Evolutionary conservation across 2,113 vertebrate species (phyloP).

Genomic region (Scopus umbretta): DNA sequence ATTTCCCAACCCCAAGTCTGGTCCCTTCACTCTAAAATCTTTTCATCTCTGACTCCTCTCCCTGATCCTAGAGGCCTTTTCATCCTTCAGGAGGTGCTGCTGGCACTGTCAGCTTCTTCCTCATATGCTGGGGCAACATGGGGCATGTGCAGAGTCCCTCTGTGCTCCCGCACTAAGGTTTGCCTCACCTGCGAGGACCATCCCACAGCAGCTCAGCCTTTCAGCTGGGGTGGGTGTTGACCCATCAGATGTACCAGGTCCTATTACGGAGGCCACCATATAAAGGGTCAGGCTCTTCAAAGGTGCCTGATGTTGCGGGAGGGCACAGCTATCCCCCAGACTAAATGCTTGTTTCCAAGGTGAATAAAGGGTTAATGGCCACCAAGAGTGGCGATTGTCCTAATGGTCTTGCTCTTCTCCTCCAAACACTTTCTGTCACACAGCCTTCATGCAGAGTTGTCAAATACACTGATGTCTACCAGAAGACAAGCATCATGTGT

Average conservation of each 20-base stretch:
- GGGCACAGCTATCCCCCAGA: neutral
- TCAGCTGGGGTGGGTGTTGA: neutral
- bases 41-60: neutral
- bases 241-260: too few species aligned
- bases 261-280: accelerated
- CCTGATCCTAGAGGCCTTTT: neutral
- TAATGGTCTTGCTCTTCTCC: neutral
- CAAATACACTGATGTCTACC: neutral
- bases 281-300: neutral
- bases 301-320: neutral
- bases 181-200: neutral
- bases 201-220: neutral
- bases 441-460: neutral
- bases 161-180: neutral
- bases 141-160: accelerated
- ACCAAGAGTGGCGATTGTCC: neutral
- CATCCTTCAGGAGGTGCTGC: neutral
- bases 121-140: accelerated
- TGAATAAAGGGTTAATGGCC: neutral
- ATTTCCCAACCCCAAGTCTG: neutral
- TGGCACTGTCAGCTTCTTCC: accelerated
- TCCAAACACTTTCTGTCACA: neutral
- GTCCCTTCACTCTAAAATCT: neutral
- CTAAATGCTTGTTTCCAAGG: accelerated
- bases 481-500: neutral